Conservation (phyloP, 92 coral and sea anemone genomes). For the Umimayanthus kanabou region DNA sequence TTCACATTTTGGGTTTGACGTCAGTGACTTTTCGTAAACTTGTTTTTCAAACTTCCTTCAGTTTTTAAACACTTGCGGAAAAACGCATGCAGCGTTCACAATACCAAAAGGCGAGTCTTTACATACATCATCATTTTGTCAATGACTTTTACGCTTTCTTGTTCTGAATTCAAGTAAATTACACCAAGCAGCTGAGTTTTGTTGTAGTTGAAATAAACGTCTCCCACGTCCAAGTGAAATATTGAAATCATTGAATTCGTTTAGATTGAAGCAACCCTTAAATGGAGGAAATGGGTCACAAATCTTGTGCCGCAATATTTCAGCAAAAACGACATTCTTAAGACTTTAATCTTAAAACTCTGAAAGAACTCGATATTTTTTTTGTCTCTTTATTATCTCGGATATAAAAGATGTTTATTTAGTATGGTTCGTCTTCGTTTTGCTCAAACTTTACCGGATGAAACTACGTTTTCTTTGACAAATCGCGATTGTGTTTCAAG, state of each 20-base stretch:
- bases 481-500: no score
- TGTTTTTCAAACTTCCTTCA: no score
- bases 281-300: background rate
- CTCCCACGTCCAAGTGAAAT: background rate
- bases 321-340: background rate
- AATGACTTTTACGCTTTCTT: no score
- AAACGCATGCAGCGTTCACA: background rate
- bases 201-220: background rate
- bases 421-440: background rate
- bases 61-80: background rate
- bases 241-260: no score
- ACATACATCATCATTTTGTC: background rate
- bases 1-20: no score
- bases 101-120: background rate
- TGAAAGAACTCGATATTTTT: background rate
- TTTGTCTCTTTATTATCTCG: background rate
- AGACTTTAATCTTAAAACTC: no score
- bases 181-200: background rate
- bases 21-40: no score
- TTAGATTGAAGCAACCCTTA: background rate
- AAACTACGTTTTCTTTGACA: background rate
- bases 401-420: no score
- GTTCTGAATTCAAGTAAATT: background rate
- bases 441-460: background rate
- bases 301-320: background rate